Evolutionary conservation across 2,797 vertebrate genomes (phyloP).

Genomic region (Poliocrania exsul): DNA sequence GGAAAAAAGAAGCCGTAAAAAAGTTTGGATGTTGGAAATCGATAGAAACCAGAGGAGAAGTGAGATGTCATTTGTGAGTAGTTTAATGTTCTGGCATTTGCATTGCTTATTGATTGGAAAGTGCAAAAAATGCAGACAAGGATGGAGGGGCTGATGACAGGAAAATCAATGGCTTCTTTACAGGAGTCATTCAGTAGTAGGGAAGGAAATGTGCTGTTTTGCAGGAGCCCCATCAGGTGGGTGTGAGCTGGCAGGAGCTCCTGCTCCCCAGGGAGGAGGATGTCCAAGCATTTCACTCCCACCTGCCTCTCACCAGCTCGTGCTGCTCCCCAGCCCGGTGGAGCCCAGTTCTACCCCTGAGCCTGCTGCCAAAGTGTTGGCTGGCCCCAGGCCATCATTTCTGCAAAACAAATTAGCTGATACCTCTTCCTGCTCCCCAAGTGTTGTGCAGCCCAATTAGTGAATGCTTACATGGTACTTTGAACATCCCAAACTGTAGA

Average conservation of each 20-base stretch:
- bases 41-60: background rate
- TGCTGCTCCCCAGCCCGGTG: background rate
- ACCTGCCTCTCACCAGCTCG: background rate
- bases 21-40: background rate
- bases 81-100: constrained; percentile 21
- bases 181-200: background rate
- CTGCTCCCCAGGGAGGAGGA: background rate
- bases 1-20: background rate
- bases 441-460: background rate
- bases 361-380: background rate
- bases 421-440: background rate
- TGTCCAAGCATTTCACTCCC: background rate
- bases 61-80: background rate
- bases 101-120: constrained; percentile 16
- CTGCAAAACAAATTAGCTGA: background rate
- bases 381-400: constrained; percentile 4
- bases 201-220: constrained; percentile 2
- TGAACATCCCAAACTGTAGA: background rate
- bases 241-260: background rate
- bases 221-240: background rate
- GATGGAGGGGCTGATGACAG: background rate
- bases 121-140: constrained; percentile 20
- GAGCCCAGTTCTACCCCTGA: background rate
- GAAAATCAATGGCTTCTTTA: constrained; percentile 34
- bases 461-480: background rate